Conservation (phyloP, 2,888 invertebrate genomes). For the Carcina quercana region DNA sequence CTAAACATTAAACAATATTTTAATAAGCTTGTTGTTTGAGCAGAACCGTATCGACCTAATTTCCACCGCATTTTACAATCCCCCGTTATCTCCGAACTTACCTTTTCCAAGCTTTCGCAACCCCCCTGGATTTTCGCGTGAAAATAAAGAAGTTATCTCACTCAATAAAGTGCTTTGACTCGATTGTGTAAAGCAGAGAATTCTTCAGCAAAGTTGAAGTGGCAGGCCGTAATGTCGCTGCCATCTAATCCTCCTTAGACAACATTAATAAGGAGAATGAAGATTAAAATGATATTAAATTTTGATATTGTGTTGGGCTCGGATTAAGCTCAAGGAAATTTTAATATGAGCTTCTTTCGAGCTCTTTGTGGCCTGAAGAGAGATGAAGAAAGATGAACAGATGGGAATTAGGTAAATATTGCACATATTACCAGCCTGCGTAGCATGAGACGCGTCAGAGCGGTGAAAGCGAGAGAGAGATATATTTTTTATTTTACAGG, state of each 20-base stretch:
- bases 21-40: conserved; percentile 10
- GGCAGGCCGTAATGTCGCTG: conserved; percentile 36
- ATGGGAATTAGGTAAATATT: too few species aligned
- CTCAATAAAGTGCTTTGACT: conserved; percentile 18
- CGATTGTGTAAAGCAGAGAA: conserved; percentile 16
- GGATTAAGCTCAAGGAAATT: conserved; percentile 68
- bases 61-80: conserved; percentile 48
- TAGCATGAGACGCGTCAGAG: too few species aligned
- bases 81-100: conserved; percentile 68
- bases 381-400: too few species aligned
- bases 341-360: conserved; percentile 57
- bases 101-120: conserved; percentile 44
- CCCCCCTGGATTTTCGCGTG: conserved; percentile 28
- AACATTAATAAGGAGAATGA: conserved; percentile 71
- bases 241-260: conserved; percentile 51
- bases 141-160: conserved; percentile 14
- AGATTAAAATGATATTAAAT: conserved; percentile 75
- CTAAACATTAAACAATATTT: background rate
- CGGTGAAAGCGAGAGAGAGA: too few species aligned
- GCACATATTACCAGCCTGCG: too few species aligned
- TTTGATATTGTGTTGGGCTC: conserved; percentile 72
- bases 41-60: conserved; percentile 53
- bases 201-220: conserved; percentile 11
- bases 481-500: too few species aligned
- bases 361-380: too few species aligned